phyloP scores from a whole-genome alignment of 2,797 vertebrate species.

The Toxotes lorentzi region DNA sequence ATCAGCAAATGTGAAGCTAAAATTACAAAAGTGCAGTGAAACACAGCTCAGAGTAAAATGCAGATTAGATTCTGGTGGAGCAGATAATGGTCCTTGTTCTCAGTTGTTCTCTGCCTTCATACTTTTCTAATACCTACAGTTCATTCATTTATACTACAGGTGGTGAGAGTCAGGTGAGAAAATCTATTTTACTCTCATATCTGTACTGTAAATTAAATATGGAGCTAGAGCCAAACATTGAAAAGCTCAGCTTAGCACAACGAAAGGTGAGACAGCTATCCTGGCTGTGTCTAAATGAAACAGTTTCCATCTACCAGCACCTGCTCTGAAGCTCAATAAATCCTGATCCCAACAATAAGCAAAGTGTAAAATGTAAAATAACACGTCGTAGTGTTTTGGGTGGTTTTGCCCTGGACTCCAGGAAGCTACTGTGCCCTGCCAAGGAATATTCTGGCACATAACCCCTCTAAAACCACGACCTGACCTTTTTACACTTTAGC shows the following conservation, averaged over 20 bases:
- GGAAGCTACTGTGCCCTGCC: not conserved
- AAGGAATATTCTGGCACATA: not conserved
- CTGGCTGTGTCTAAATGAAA: too few relatives aligned
- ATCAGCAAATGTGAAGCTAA: constrained; percentile 7
- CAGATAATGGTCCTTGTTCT: not conserved
- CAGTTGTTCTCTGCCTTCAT: not conserved
- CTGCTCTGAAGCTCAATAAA: too few relatives aligned
- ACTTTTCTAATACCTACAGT: not conserved
- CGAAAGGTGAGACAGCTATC: too few relatives aligned
- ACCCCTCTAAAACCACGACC: not conserved
- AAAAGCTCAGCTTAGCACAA: too few relatives aligned
- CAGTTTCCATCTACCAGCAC: too few relatives aligned
- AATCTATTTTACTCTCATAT: too few relatives aligned
- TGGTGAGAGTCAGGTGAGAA: too few relatives aligned
- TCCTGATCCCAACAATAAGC: not conserved
- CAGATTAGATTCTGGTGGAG: not conserved
- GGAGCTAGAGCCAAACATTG: too few relatives aligned
- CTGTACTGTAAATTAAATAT: too few relatives aligned
- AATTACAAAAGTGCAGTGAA: not conserved
- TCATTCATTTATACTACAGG: not conserved
- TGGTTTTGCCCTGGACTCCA: not conserved
- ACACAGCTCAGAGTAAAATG: not conserved
- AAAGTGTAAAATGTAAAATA: not conserved
- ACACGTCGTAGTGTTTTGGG: too few relatives aligned
- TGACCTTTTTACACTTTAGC: not conserved